A percentile compares a stretch with the other conserved stretches of the same genome.
These are phyloP conservation scores for Etia nguti DNA, from an alignment of 2,113 vertebrate species.

Conservation along the genomic window DNA sequence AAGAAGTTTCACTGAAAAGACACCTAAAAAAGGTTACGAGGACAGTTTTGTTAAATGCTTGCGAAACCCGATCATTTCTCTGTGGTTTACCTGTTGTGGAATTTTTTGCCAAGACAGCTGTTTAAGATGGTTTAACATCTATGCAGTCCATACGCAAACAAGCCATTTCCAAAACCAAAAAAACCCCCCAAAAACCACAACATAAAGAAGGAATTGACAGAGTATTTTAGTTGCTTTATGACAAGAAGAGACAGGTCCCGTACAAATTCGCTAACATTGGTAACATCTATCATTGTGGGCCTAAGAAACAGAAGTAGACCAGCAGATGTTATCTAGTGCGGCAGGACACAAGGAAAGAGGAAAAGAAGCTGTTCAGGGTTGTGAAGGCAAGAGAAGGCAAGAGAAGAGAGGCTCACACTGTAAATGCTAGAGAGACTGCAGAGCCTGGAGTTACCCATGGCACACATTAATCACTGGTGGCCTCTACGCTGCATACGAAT, in stretches of 20 bases:
- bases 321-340: neutral
- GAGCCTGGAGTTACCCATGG: slow-evolving; percentile 44
- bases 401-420: slow-evolving; percentile 22
- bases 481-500: slow-evolving; percentile 46
- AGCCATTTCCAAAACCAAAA: neutral
- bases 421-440: slow-evolving; percentile 57
- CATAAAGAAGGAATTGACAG: neutral
- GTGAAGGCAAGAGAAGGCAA: neutral
- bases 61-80: neutral
- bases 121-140: neutral
- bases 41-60: neutral
- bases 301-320: neutral
- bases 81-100: neutral
- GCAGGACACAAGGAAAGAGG: neutral
- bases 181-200: accelerated
- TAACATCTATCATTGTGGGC: neutral
- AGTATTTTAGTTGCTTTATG: neutral
- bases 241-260: neutral
- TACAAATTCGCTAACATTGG: neutral
- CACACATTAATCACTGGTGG: slow-evolving; percentile 64
- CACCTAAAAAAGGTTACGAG: neutral
- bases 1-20: neutral
- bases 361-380: slow-evolving; percentile 31
- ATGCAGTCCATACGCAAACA: neutral
- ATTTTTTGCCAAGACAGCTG: neutral